Conservation (phyloP, 2,888 invertebrate genomes). For the Drosophila lacicola region DNA sequence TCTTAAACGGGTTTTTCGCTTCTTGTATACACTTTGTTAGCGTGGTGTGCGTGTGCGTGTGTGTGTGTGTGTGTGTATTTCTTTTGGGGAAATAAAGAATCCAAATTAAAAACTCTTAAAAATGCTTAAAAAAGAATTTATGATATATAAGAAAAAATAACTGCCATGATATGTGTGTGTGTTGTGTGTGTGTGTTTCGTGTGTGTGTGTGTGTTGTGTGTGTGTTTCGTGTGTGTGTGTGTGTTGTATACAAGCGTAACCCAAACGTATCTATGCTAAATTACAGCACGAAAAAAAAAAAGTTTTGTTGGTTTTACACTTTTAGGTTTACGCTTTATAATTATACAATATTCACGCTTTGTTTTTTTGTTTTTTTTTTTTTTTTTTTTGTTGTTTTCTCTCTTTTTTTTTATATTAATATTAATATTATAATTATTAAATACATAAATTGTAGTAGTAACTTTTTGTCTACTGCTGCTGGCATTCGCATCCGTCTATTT, state of each 20-base stretch:
- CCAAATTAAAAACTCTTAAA: slow-evolving; percentile 3
- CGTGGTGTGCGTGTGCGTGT: slow-evolving; percentile 9
- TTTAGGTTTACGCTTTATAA: slow-evolving; percentile 34
- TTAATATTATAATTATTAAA: slow-evolving; percentile 60
- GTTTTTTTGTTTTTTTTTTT: slow-evolving; percentile 4
- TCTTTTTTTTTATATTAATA: slow-evolving; percentile 24
- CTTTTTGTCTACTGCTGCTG: slow-evolving; percentile 46
- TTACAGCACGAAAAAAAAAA: slow-evolving; percentile 63
- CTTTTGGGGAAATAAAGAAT: slow-evolving; percentile 1
- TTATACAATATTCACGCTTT: slow-evolving; percentile 41
- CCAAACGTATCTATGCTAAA: slow-evolving; percentile 52
- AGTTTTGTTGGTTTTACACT: slow-evolving; percentile 33
- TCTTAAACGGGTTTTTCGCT: slow-evolving; percentile 47
- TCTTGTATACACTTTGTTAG: slow-evolving; percentile 41
- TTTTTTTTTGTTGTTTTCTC: slow-evolving; percentile 1
- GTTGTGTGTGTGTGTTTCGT: slow-evolving; percentile 18
- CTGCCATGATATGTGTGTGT: slow-evolving; percentile 19
- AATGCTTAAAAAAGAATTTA: slow-evolving; percentile 3
- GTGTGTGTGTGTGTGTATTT: slow-evolving; percentile 11
- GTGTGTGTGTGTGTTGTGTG: slow-evolving; percentile 14
- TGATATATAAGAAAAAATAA: slow-evolving; percentile 24
- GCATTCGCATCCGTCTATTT: slow-evolving; percentile 26
- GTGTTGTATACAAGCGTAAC: slow-evolving; percentile 37
- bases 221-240: slow-evolving; percentile 16
- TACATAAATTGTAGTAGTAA: slow-evolving; percentile 61